Evolutionary conservation across 2,888 invertebrate species (phyloP), one percentile per base, ranked within the genome.

Genomic region (Hoplodrina ambigua): DNA sequence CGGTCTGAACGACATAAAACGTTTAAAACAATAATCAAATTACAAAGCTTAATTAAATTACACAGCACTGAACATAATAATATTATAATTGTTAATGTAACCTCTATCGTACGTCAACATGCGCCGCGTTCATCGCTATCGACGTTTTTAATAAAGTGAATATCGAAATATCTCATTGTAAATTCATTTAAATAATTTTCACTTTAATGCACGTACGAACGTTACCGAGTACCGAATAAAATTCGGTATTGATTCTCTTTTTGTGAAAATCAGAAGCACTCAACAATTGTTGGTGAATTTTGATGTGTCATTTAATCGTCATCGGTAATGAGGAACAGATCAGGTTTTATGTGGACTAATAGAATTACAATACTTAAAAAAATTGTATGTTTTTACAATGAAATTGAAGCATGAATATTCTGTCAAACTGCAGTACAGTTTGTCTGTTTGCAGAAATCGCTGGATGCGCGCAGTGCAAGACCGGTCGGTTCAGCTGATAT

Each of bases 121-220:
- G 30, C n/a, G 15, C 19, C 25, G n/a, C 64, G 59, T 44, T 64
- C 63, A 69, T 75, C 37, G 8, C 37, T 8, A 37, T 37, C 37
- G 37, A 37, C 37, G 37, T 37, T 37, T 37, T 56, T 76, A 58
- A 65, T 81, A 65, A 69, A 76, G 33, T 65, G 77, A 76, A 77
- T 77, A 64, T 69, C 46, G 60, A 81, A 65, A 69, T 61, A 69
- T 60, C 53, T 58, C 81, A 55, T 61, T 80, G 55, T 56, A 69
- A 69, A 69, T 81, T 69, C 69, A 81, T 70, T 65, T 62, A 69
- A 69, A 76, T 69, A 76, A 81, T 70, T 65, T 62, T 30, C 64
- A 33, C 54, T 61, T 64, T 37, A 54, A 61, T 58, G 20, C 41
- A 20, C 25, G 75, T 19, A 20, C 53, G 19, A 20, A 11, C 11